Conservation (phyloP, 2,113 vertebrate genomes). For the Bucco capensis region DNA sequence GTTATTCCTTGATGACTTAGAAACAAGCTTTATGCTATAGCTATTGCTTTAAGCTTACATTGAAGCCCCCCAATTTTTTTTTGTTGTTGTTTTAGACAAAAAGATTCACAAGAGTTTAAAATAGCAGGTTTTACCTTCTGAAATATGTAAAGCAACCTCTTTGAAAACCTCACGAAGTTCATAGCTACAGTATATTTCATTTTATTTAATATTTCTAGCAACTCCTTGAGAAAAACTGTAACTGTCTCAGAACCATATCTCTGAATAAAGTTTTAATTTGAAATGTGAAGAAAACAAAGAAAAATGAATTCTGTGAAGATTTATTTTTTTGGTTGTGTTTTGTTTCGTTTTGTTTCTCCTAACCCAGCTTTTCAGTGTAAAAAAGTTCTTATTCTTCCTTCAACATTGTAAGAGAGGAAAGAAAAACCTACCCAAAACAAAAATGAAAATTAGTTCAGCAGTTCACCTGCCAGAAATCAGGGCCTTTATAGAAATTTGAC, state of each 20-base stretch:
- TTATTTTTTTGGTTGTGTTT: background rate
- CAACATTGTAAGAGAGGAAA: background rate
- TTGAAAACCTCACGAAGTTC: background rate
- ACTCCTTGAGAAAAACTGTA: background rate
- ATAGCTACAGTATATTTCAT: background rate
- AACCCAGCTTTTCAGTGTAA: background rate
- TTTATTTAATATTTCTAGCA: background rate
- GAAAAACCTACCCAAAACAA: background rate
- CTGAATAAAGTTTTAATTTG: background rate
- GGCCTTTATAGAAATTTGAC: background rate
- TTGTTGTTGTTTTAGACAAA: background rate
- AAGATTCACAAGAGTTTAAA: background rate
- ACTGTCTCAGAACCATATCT: background rate
- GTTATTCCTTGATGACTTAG: background rate
- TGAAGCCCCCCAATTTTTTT: background rate
- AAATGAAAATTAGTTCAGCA: background rate
- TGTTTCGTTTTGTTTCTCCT: too few relatives aligned
- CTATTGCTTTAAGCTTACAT: background rate
- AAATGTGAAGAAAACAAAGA: background rate
- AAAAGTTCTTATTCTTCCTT: background rate
- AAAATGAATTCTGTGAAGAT: background rate
- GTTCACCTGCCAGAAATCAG: background rate
- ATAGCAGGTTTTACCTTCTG: background rate
- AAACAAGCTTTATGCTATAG: background rate
- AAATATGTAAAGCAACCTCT: background rate